Evolutionary conservation across 2,888 invertebrate species (phyloP), one percentile per base, ranked within the genome.

Genomic region (Zaprionus bogoriensis): DNA sequence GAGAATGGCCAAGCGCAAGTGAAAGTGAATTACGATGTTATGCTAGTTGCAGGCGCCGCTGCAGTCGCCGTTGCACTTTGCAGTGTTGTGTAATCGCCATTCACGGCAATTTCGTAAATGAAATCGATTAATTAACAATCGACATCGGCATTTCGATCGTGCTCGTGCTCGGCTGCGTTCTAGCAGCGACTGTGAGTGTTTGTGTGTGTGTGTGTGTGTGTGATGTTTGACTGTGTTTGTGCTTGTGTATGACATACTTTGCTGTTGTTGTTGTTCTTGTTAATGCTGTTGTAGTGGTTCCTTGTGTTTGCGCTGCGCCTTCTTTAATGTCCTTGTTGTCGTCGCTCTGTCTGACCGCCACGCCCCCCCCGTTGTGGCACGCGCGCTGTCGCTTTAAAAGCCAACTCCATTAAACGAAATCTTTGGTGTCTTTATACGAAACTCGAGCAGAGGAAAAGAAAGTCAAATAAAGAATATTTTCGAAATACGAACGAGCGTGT

Each of bases 241-340:
- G 19, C 17, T 27, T 42, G 23, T 44, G 23, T 36, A 32, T 45
- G 28, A 67, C 73, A 72, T 64, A 68, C 59, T 67, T 61, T 62
- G 14, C 44, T 41, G n/a, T 45, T 60, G 53, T 44, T 55, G 50
- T 32, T 62, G 53, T 54, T 41, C 28, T 45, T 53, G 57, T 54
- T 27, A 2, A 17, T 54, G 28, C 27, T 39, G 45, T 57, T 59
- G 48, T 61, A 59, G 63, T 57, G 68, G 57, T 67, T 55, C 50
- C 50, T 68, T 54, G 48, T 73, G 66, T 71, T 57, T 63, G 71
- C 42, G 72, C 67, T 73, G 61, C 61, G 66, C 71, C 75, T 66
- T 74, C 45, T 66, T 59, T 62, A 70, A 75, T 87, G 89, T 80
- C 88, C 89, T 88, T 88, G 84, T 70, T 75, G 84, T 77, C 84